A percentile compares a stretch with the other conserved stretches of the same genome.
phyloP scores from a whole-genome alignment of 1,140 invertebrate genomes.

The Yoshiicerus persimilis region DNA sequence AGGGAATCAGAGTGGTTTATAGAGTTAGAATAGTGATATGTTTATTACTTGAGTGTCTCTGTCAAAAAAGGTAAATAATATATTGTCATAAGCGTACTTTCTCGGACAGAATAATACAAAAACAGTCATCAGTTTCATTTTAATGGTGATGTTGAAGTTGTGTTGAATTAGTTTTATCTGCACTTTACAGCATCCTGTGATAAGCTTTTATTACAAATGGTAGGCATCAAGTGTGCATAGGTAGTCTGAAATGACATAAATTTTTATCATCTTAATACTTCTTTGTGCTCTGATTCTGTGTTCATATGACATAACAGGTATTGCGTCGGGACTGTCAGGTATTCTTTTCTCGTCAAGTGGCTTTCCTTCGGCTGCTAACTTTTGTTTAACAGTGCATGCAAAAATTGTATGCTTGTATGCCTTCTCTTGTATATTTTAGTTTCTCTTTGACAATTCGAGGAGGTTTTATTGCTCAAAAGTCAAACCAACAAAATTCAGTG shows the following conservation, averaged over 20 bases:
- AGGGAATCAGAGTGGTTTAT: not conserved
- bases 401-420: not conserved
- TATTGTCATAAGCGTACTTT: not conserved
- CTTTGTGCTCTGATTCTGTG: too few relatives aligned
- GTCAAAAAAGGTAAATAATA: not conserved
- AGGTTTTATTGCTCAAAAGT: not conserved
- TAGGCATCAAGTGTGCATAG: not conserved
- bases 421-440: not conserved
- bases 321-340: not conserved
- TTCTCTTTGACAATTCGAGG: not conserved
- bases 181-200: not conserved
- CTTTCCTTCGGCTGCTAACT: not conserved
- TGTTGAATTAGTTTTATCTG: slow-evolving; percentile 11
- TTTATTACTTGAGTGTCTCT: not conserved
- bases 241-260: not conserved
- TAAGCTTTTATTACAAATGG: slow-evolving; percentile 3
- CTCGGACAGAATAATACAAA: not conserved
- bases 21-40: not conserved
- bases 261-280: not conserved
- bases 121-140: not conserved
- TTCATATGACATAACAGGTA: too few relatives aligned
- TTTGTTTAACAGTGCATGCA: not conserved
- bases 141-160: slow-evolving; percentile 8
- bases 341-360: not conserved
- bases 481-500: not conserved